Evolutionary conservation across 2,888 invertebrate species (phyloP).

Genomic region (Coecobrya sp.): DNA sequence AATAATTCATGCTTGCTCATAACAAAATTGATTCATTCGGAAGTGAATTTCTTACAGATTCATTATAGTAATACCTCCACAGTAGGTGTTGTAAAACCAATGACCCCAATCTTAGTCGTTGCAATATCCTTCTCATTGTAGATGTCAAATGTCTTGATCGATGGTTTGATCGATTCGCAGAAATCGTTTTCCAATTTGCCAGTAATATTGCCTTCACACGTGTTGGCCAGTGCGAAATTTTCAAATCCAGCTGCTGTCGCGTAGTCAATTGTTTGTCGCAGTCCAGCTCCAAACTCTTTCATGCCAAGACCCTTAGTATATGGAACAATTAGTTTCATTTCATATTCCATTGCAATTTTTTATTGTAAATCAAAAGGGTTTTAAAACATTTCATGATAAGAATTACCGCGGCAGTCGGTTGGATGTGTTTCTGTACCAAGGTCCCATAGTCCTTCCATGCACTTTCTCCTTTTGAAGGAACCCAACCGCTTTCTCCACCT

Average conservation of each 20-base stretch:
- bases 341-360: not conserved
- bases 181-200: too few species aligned
- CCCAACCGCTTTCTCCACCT: slow-evolving; percentile 85
- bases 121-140: too few species aligned
- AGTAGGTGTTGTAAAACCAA: slow-evolving; percentile 82
- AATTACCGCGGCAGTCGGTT: slow-evolving; percentile 78
- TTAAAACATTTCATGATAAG: not conserved
- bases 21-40: too few species aligned
- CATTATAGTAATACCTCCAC: slow-evolving; percentile 73
- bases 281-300: slow-evolving; percentile 84
- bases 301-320: slow-evolving; percentile 80
- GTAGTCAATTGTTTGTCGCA: slow-evolving; percentile 61
- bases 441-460: slow-evolving; percentile 65
- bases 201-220: too few species aligned
- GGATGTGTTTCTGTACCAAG: slow-evolving; percentile 42
- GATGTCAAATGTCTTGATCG: too few species aligned
- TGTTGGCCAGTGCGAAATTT: slow-evolving; percentile 21
- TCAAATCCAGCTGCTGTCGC: not conserved
- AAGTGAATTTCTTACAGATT: not conserved
- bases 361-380: not conserved
- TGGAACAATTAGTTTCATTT: not conserved
- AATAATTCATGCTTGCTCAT: too few species aligned
- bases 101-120: slow-evolving; percentile 77
- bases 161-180: too few species aligned
- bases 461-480: slow-evolving; percentile 46